phyloP scores from a whole-genome alignment of 2,113 vertebrate genomes.

The Sebastes schlegelii region DNA sequence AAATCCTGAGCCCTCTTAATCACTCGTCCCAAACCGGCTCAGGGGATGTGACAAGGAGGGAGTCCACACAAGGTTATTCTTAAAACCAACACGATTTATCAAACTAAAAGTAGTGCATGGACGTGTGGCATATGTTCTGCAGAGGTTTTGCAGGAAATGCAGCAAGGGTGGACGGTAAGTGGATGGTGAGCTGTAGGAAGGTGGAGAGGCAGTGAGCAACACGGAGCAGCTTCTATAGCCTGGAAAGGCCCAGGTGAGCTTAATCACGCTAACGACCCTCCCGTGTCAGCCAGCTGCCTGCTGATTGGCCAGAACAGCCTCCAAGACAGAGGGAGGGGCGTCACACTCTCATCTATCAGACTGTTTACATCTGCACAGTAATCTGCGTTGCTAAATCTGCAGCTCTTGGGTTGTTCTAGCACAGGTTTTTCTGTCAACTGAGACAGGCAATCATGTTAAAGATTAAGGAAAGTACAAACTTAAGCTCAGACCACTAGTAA shows the following conservation, averaged over 20 bases:
- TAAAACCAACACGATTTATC: not conserved
- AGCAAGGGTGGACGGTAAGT: not conserved
- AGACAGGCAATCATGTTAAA: constrained; percentile 48
- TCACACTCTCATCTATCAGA: not conserved
- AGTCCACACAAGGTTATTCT: not conserved
- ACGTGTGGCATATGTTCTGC: not conserved
- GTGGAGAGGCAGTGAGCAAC: not conserved
- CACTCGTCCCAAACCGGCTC: not conserved
- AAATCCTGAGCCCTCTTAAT: not conserved
- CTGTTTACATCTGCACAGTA: constrained; percentile 22
- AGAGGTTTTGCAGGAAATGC: not conserved
- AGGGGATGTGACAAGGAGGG: not conserved
- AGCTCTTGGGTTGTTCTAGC: constrained; percentile 1
- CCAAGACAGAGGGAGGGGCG: not conserved
- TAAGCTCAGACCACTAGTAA: constrained; percentile 53
- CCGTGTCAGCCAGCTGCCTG: not conserved
- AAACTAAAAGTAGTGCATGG: not conserved
- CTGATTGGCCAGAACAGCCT: not conserved
- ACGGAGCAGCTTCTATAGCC: not conserved
- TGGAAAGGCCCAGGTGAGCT: not conserved
- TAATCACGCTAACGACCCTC: not conserved
- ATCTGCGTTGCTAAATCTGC: not conserved
- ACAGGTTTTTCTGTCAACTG: constrained; percentile 24
- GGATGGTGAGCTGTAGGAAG: not conserved
- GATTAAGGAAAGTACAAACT: constrained; percentile 48